Evolutionary conservation across 37 sponge, comb jelly and placozoan species (phyloP).

Genomic region (Petrosia ficiformis): DNA sequence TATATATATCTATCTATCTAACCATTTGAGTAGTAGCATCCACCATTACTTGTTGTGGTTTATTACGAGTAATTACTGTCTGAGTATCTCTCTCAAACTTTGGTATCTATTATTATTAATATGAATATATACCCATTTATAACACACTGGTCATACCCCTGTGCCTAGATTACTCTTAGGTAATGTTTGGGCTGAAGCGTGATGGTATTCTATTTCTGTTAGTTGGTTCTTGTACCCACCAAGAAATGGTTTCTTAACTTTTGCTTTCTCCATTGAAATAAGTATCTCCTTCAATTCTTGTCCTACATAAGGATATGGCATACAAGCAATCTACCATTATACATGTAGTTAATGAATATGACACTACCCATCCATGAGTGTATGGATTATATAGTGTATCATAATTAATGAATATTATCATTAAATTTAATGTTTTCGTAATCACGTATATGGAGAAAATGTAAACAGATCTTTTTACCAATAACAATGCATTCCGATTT

Average conservation of each 20-base stretch:
- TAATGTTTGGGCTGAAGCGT: constrained; percentile 66
- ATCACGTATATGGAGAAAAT: background rate
- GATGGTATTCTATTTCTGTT: constrained; percentile 84
- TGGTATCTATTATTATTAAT: background rate
- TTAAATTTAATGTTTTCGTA: background rate
- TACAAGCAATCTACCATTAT: background rate
- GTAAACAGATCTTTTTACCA: background rate
- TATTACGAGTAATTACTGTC: constrained; percentile 72
- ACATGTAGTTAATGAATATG: background rate
- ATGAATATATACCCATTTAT: background rate
- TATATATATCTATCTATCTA: background rate
- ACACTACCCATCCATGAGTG: too few species aligned
- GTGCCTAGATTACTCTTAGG: constrained; percentile 25
- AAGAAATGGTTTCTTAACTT: constrained; percentile 61
- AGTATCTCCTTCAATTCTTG: constrained; percentile 8
- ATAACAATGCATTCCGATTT: too few species aligned
- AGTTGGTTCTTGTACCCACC: constrained; percentile 73
- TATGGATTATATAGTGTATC: too few species aligned
- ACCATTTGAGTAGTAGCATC: constrained; percentile 97
- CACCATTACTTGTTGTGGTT: constrained; percentile 63
- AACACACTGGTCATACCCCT: background rate
- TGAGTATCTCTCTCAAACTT: constrained; percentile 76
- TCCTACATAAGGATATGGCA: background rate
- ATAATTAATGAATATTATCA: background rate
- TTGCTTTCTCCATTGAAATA: constrained; percentile 40